A percentile compares a stretch with the other conserved stretches of the same genome.
These are phyloP conservation scores for Xiphophorus maculatus DNA, from an alignment of 2,113 vertebrate genomes.

Conservation along the genomic window DNA sequence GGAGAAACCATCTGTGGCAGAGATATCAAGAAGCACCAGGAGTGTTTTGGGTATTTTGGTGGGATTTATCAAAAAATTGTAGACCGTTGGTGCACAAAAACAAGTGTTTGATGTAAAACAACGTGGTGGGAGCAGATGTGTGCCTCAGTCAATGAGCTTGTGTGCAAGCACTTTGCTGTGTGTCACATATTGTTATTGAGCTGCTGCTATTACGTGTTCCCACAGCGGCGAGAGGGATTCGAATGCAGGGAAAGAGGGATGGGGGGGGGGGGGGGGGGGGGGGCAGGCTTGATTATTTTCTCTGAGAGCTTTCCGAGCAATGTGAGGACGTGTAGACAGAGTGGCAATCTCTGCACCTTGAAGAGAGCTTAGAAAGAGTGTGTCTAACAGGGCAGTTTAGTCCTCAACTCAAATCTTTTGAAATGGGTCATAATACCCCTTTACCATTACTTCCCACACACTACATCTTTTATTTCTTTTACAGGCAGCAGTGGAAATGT, in stretches of 20 bases:
- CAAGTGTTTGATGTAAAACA: constrained; percentile 36
- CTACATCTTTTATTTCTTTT: constrained; percentile 15
- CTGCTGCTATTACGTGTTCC: constrained; percentile 50
- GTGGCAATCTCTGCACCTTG: constrained; percentile 56
- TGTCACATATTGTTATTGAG: constrained; percentile 56
- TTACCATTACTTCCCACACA: constrained; percentile 22
- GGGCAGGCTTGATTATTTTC: constrained; percentile 73
- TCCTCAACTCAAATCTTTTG: not conserved
- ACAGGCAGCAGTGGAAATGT: constrained; percentile 13
- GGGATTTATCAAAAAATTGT: constrained; percentile 1
- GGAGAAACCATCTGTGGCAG: constrained; percentile 32
- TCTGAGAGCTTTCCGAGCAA: constrained; percentile 58
- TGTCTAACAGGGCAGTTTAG: not conserved
- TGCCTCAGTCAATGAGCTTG: constrained; percentile 19
- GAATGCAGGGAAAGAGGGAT: not conserved
- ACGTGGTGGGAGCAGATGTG: constrained; percentile 21
- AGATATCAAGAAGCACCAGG: constrained; percentile 23
- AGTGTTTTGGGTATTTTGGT: constrained; percentile 31
- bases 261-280: constrained; percentile 30
- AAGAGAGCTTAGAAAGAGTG: constrained; percentile 34
- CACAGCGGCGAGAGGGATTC: constrained; percentile 42
- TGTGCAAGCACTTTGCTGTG: constrained; percentile 53
- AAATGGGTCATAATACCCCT: constrained; percentile 6
- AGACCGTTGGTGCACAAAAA: not conserved
- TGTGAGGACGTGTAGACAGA: constrained; percentile 66